These are phyloP conservation scores for Lymantria monacha DNA, from an alignment of 2,888 invertebrate genomes.

Conservation along the genomic window DNA sequence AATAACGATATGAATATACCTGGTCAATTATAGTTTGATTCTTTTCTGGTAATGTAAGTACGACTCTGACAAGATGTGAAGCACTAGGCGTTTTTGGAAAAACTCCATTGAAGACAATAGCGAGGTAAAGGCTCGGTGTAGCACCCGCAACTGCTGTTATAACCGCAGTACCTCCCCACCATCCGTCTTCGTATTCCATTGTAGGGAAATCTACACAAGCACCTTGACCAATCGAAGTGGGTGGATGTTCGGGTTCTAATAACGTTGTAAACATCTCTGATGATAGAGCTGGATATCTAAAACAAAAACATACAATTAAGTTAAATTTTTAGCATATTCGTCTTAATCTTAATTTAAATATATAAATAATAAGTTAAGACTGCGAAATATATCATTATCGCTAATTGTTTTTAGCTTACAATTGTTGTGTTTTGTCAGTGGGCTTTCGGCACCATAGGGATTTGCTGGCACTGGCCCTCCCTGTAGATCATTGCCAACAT, in stretches of 20 bases:
- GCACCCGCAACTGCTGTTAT: constrained; percentile 91
- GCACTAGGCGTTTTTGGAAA: constrained; percentile 83
- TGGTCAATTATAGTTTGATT: constrained; percentile 89
- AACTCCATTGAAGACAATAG: constrained; percentile 91
- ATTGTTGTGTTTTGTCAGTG: too few species aligned
- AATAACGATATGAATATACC: constrained; percentile 56
- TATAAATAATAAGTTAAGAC: too few species aligned
- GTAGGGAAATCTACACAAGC: constrained; percentile 78
- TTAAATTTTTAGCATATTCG: neutral
- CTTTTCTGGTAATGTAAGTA: constrained; percentile 86
- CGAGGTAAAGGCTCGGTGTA: constrained; percentile 90
- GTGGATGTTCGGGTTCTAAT: constrained; percentile 85
- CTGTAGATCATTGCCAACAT: too few species aligned
- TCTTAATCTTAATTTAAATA: too few species aligned
- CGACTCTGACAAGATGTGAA: constrained; percentile 87
- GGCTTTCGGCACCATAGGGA: too few species aligned
- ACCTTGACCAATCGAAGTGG: constrained; percentile 82
- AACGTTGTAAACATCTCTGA: constrained; percentile 92
- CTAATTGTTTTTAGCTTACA: too few species aligned
- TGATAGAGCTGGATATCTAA: constrained; percentile 86
- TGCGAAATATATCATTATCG: too few species aligned
- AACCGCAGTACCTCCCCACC: constrained; percentile 95
- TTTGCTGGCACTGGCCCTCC: too few species aligned
- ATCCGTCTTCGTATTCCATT: constrained; percentile 81
- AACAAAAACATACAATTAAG: constrained; percentile 12